These are phyloP conservation scores for Sylvia borin DNA, from an alignment of 2,797 vertebrate genomes.

Conservation along the genomic window DNA sequence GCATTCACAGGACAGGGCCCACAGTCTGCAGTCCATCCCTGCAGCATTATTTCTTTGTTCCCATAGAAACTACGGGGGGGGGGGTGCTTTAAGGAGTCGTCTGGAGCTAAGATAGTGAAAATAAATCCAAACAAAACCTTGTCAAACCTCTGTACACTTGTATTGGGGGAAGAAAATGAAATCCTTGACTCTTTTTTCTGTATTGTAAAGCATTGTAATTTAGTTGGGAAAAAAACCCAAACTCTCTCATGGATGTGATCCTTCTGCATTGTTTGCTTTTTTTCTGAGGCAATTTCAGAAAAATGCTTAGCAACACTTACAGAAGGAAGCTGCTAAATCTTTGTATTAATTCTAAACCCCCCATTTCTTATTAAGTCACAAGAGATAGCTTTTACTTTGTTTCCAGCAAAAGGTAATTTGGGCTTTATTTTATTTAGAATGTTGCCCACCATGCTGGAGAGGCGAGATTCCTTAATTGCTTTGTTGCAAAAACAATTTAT, in stretches of 20 bases:
- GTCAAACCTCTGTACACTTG: background rate
- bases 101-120: background rate
- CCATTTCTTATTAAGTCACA: slow-evolving; percentile 65
- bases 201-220: background rate
- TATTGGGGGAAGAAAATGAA: background rate
- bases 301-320: slow-evolving; percentile 51
- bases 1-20: background rate
- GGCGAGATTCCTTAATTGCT: slow-evolving; percentile 70
- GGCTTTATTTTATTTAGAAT: slow-evolving; percentile 61
- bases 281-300: slow-evolving; percentile 8
- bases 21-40: background rate
- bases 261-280: slow-evolving; percentile 27
- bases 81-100: background rate
- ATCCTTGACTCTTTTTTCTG: background rate
- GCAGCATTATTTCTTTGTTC: background rate
- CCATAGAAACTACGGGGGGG: background rate
- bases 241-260: background rate
- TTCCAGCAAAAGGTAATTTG: slow-evolving; percentile 70
- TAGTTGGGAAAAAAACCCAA: background rate
- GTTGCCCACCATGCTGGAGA: slow-evolving; percentile 58
- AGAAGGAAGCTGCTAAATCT: slow-evolving; percentile 35
- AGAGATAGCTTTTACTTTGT: slow-evolving; percentile 65
- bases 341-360: slow-evolving; percentile 59
- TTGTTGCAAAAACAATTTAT: slow-evolving; percentile 73
- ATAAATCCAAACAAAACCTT: background rate